Percentiles rank a stretch among this genome's conserved stretches.
Evolutionary conservation across 2,113 vertebrate genomes (phyloP).

Genomic region (Chloropsis cyanopogon): DNA sequence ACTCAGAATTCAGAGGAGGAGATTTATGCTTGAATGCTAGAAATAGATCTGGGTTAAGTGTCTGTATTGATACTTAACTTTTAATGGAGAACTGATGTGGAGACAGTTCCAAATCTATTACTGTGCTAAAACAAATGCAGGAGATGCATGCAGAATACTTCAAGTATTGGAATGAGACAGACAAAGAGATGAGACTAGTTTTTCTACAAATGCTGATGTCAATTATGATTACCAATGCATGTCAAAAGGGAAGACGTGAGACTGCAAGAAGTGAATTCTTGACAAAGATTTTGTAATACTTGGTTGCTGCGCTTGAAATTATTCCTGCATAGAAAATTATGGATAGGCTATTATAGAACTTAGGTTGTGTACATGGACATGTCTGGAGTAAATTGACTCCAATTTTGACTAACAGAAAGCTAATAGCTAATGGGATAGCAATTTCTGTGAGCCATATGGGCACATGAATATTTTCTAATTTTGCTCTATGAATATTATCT

Average conservation of each 20-base stretch:
- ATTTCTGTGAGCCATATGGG: conserved; percentile 62
- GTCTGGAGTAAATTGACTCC: conserved; percentile 51
- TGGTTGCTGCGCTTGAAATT: not conserved
- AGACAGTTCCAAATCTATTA: conserved; percentile 19
- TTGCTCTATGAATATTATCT: conserved; percentile 37
- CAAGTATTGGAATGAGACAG: not conserved
- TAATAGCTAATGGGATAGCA: conserved; percentile 45
- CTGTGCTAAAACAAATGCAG: conserved; percentile 27
- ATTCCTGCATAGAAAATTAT: not conserved
- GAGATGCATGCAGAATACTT: conserved; percentile 8
- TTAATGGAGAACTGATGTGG: conserved; percentile 8
- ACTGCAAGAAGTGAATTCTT: not conserved
- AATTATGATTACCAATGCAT: not conserved
- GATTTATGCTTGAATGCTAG: not conserved
- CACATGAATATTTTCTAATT: conserved; percentile 62
- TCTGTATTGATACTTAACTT: not conserved
- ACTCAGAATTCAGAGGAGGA: not conserved
- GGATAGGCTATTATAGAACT: not conserved
- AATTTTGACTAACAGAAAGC: conserved; percentile 44
- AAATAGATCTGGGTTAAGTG: not conserved
- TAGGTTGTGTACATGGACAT: not conserved
- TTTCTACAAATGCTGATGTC: not conserved
- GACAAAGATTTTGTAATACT: not conserved
- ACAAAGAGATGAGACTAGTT: conserved; percentile 8
- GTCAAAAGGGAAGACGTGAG: not conserved